Percentiles rank a stretch among this genome's conserved stretches.
These are phyloP conservation scores for Speoplatyrhinus poulsoni DNA, from an alignment of 2,113 vertebrate genomes.

Conservation along the genomic window DNA sequence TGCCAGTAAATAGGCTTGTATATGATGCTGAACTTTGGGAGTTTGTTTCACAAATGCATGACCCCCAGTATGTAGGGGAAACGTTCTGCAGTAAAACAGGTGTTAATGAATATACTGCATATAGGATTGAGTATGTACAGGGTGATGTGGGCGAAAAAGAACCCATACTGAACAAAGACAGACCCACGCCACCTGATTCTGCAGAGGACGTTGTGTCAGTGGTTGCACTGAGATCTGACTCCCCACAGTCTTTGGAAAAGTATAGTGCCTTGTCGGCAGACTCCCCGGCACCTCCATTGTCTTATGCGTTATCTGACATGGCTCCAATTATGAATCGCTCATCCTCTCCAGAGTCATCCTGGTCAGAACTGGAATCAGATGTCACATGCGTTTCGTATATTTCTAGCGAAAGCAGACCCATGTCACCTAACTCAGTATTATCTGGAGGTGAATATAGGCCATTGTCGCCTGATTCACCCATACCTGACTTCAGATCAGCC, in stretches of 20 bases:
- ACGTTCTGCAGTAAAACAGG: slow-evolving; percentile 48
- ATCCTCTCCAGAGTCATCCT: slow-evolving; percentile 17
- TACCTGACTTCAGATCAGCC: slow-evolving; percentile 13
- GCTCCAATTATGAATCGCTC: slow-evolving; percentile 4
- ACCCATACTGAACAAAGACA: background rate
- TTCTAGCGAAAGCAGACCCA: slow-evolving; percentile 20
- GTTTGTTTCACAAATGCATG: slow-evolving; percentile 65
- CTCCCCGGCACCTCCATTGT: slow-evolving; percentile 18
- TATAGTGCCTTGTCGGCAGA: slow-evolving; percentile 25
- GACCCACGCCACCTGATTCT: slow-evolving; percentile 11
- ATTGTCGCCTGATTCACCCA: slow-evolving; percentile 36
- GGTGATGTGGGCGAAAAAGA: slow-evolving; percentile 8
- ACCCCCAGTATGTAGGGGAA: slow-evolving; percentile 68
- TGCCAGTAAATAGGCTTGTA: slow-evolving; percentile 47
- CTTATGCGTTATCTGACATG: background rate
- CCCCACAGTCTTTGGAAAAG: slow-evolving; percentile 15
- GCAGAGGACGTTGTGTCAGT: slow-evolving; percentile 5
- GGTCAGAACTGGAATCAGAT: slow-evolving; percentile 14
- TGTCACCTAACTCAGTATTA: slow-evolving; percentile 27
- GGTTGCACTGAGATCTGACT: slow-evolving; percentile 9
- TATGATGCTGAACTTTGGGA: slow-evolving; percentile 59
- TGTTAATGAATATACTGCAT: slow-evolving; percentile 47
- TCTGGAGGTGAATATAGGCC: slow-evolving; percentile 23
- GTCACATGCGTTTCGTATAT: background rate
- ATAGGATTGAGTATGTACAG: slow-evolving; percentile 34